phyloP scores from a whole-genome alignment of 2,888 invertebrate genomes.

The Pterostichus niger region DNA sequence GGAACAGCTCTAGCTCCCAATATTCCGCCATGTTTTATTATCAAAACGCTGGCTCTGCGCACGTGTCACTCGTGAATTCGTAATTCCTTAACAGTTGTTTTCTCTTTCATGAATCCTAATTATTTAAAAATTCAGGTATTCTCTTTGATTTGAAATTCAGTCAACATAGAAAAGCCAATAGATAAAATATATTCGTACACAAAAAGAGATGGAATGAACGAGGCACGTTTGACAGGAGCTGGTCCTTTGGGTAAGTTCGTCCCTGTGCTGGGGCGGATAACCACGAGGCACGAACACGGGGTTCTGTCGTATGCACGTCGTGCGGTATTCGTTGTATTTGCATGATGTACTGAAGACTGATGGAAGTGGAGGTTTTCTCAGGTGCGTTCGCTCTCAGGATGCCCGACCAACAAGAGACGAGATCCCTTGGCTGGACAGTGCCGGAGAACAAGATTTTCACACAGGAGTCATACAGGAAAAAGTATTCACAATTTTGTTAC shows the following conservation, averaged over 20 bases:
- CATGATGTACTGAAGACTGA: slow-evolving; percentile 63
- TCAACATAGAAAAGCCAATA: too few relatives aligned
- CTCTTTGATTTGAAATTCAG: too few relatives aligned
- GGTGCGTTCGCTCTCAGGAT: slow-evolving; percentile 56
- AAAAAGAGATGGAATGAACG: too few relatives aligned
- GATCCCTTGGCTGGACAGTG: slow-evolving; percentile 10
- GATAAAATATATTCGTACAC: too few relatives aligned
- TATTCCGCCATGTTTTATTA: too few relatives aligned
- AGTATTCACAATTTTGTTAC: too few relatives aligned
- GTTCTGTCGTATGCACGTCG: slow-evolving; percentile 34
- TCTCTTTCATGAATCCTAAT: too few relatives aligned
- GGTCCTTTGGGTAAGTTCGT: neutral
- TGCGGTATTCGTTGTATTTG: slow-evolving; percentile 59
- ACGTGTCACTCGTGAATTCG: too few relatives aligned
- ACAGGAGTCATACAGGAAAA: neutral
- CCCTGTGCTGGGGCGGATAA: slow-evolving; percentile 9
- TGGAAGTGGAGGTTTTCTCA: slow-evolving; percentile 63
- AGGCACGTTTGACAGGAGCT: neutral
- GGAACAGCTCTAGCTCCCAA: too few relatives aligned
- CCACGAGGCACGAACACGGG: slow-evolving; percentile 1
- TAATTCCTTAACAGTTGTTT: too few relatives aligned
- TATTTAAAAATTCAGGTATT: too few relatives aligned
- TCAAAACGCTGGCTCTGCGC: too few relatives aligned
- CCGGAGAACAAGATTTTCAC: neutral
- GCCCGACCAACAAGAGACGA: neutral